Evolutionary conservation across 2,797 vertebrate species (phyloP).

Genomic region (Acipenser transmontanus): DNA sequence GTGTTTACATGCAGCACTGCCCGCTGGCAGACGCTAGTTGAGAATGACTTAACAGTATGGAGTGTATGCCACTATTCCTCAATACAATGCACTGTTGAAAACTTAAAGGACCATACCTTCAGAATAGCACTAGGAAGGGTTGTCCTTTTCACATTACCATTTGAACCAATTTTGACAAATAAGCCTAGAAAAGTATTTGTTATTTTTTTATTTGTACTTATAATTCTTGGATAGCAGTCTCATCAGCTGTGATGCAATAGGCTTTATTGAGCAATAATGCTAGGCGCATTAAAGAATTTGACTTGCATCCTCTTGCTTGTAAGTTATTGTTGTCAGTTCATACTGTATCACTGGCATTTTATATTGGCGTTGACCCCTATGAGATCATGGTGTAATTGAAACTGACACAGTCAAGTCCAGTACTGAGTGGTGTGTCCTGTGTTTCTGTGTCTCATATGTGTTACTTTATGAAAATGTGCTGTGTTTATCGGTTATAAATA

Average conservation of each 20-base stretch:
- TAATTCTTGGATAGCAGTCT: too few relatives aligned
- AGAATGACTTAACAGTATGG: too few relatives aligned
- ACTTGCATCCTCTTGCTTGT: slow-evolving; percentile 4
- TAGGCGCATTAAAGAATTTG: slow-evolving; percentile 18
- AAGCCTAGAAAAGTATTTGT: too few relatives aligned
- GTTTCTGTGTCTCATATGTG: slow-evolving; percentile 2
- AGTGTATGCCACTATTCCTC: too few relatives aligned
- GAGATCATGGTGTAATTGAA: slow-evolving; percentile 4
- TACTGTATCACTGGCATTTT: slow-evolving; percentile 6
- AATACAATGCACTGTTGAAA: too few relatives aligned
- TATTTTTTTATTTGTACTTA: too few relatives aligned
- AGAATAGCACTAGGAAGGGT: too few relatives aligned
- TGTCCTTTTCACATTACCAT: too few relatives aligned
- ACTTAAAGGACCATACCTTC: too few relatives aligned
- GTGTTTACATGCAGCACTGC: slow-evolving; percentile 7
- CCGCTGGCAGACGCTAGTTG: background rate
- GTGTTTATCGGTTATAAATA: background rate
- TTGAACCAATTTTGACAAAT: too few relatives aligned
- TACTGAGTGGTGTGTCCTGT: slow-evolving; percentile 13
- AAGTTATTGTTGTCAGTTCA: slow-evolving; percentile 6
- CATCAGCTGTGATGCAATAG: too few relatives aligned
- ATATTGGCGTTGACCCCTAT: slow-evolving; percentile 12
- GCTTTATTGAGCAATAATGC: background rate
- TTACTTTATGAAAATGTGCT: background rate
- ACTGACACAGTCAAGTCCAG: slow-evolving; percentile 1